phyloP scores from a whole-genome alignment of 2,797 vertebrate species.

The Platyrinchus mystaceus region DNA sequence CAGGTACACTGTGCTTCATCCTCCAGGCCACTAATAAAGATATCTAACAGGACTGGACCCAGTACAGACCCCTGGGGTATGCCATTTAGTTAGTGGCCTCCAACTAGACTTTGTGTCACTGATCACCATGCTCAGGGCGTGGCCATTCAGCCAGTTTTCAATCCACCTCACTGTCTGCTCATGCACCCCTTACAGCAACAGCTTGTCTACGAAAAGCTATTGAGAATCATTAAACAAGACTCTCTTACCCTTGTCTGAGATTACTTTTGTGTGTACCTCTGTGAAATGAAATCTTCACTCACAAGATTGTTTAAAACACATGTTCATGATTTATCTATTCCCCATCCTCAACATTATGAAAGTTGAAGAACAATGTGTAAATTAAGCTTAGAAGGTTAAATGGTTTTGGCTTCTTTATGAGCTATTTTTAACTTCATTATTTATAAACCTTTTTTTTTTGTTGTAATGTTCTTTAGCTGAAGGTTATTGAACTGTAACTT shows the following conservation, averaged over 20 bases:
- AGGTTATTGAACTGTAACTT: conserved; percentile 36
- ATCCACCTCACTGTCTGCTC: neutral
- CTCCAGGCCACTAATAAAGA: neutral
- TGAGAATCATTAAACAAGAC: neutral
- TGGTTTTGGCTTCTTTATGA: neutral
- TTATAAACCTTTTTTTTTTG: conserved; percentile 21
- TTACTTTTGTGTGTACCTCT: neutral
- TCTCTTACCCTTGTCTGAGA: neutral
- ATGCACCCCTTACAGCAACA: neutral
- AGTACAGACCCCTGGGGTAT: neutral
- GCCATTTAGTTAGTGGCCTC: neutral
- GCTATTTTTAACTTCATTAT: conserved; percentile 35
- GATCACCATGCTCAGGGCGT: neutral
- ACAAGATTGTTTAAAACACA: neutral
- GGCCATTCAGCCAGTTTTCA: neutral
- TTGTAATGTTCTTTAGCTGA: neutral
- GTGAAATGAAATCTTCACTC: neutral
- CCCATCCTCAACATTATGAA: neutral
- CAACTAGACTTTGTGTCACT: neutral
- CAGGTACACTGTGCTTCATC: neutral
- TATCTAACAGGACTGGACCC: neutral
- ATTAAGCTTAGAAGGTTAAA: conserved; percentile 29
- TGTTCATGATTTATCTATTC: neutral
- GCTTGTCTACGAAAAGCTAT: neutral
- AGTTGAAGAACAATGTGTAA: neutral